A percentile compares a stretch with the other conserved stretches of the same genome.
Conservation (phyloP, 2,113 vertebrate species). For the Sphaerodactylus townsendi region DNA sequence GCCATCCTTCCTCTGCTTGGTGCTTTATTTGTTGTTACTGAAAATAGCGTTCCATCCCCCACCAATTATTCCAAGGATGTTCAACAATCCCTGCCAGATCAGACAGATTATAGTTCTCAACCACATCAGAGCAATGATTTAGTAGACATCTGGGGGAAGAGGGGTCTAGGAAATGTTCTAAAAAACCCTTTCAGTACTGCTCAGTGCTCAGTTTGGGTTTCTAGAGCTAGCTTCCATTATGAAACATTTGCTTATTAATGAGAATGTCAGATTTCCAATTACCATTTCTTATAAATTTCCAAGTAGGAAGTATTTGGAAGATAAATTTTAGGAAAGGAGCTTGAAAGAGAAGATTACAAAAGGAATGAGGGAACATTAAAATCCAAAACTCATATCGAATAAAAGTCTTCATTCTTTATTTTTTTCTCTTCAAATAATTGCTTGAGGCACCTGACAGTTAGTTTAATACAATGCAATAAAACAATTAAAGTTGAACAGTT, state of each 20-base stretch:
- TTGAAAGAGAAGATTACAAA: background rate
- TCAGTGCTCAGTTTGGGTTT: background rate
- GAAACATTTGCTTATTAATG: background rate
- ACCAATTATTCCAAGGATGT: background rate
- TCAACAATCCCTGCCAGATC: background rate
- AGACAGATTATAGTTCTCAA: background rate
- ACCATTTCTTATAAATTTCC: background rate
- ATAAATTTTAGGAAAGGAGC: background rate
- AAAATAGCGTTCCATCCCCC: background rate
- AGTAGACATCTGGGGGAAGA: background rate
- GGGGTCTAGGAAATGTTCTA: background rate
- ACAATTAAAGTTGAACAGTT: no score
- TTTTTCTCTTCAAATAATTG: background rate
- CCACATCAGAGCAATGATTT: background rate
- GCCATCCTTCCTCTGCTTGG: background rate
- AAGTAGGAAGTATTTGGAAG: background rate
- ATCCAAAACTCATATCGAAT: background rate
- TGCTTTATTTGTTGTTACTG: constrained; percentile 27
- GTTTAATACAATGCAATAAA: no score
- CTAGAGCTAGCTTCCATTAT: background rate
- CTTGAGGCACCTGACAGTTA: no score
- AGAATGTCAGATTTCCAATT: background rate
- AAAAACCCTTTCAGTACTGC: background rate
- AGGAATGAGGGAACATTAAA: background rate
- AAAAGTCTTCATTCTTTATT: background rate